Percentiles rank a stretch among this genome's conserved stretches.
phyloP scores from a whole-genome alignment of 2,113 vertebrate species.

The Porphyrio hochstetteri region DNA sequence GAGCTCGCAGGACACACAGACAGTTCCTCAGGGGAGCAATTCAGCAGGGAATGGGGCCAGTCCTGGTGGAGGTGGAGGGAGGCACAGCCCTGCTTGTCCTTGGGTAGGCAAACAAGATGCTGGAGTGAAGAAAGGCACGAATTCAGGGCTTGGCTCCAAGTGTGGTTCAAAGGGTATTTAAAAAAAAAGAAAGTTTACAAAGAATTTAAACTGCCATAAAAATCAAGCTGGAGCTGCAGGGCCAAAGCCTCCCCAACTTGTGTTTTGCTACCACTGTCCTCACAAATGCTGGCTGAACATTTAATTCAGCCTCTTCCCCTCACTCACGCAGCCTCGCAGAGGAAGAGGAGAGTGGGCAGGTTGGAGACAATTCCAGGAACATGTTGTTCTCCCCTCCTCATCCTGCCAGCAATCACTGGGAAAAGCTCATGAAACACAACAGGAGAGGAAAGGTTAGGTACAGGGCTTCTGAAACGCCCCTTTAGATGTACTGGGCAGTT shows the following conservation, averaged over 20 bases:
- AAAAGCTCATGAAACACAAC: neutral
- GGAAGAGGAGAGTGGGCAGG: conserved; percentile 39
- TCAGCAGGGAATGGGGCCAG: neutral
- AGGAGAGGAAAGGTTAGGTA: neutral
- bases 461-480: neutral
- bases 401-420: conserved; percentile 11
- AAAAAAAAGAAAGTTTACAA: neutral
- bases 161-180: neutral
- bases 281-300: conserved; percentile 28
- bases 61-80: neutral
- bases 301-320: conserved; percentile 1
- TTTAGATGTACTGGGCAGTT: neutral
- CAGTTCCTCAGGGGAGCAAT: neutral
- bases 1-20: neutral
- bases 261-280: neutral
- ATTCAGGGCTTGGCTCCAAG: neutral
- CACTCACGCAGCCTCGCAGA: neutral
- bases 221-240: neutral
- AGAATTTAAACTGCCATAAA: neutral
- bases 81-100: neutral
- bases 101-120: neutral
- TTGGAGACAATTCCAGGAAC: conserved; percentile 53
- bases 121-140: neutral
- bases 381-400: neutral
- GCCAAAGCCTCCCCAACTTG: neutral